Conservation (phyloP, 2,113 vertebrate species). For the Trichechus manatus region DNA sequence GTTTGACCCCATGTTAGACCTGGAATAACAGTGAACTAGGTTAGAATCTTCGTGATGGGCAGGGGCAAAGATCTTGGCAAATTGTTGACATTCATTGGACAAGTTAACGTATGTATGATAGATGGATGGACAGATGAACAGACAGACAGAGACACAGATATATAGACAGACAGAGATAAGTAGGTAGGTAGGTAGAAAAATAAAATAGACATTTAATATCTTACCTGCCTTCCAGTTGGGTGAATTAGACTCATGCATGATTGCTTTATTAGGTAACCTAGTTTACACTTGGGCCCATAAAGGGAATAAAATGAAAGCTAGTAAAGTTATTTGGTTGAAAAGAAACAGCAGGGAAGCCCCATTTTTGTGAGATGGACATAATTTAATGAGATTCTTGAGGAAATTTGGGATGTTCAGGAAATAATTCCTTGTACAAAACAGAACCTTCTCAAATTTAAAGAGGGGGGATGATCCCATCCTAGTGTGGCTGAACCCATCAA, state of each 20-base stretch:
- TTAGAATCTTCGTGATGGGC: background rate
- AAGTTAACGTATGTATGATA: background rate
- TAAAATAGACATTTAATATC: background rate
- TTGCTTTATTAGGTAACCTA: background rate
- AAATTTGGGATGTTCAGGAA: background rate
- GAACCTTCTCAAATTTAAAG: constrained; percentile 27
- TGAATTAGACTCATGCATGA: background rate
- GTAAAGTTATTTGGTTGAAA: constrained; percentile 2
- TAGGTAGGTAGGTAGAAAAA: background rate
- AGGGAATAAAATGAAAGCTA: background rate
- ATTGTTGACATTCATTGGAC: background rate
- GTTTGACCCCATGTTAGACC: background rate
- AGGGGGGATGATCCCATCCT: background rate
- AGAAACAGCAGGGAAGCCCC: background rate
- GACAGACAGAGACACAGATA: no score
- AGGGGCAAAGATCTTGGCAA: background rate
- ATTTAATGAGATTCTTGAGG: background rate
- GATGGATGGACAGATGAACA: no score
- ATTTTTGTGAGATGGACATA: background rate
- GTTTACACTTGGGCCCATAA: background rate
- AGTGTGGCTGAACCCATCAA: background rate
- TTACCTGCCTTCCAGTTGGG: background rate
- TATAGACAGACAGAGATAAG: no score
- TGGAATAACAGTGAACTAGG: background rate
- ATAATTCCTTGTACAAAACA: background rate